Evolutionary conservation across 2,113 vertebrate species (phyloP).

Genomic region (Hippocampus comes): DNA sequence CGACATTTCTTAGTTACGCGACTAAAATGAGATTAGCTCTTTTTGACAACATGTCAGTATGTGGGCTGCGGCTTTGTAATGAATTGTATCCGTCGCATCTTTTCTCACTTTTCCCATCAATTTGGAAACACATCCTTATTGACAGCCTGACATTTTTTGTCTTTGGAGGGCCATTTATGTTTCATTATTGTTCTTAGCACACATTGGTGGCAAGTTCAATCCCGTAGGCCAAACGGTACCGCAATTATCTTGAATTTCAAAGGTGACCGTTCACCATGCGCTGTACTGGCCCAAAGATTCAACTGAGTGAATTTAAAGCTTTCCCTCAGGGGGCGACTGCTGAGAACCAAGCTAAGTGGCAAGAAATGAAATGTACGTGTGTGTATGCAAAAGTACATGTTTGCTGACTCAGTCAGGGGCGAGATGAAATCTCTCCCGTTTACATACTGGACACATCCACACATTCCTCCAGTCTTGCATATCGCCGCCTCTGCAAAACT

Average conservation of each 20-base stretch:
- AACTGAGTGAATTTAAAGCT: constrained; percentile 32
- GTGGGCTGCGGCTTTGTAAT: too few relatives aligned
- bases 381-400: constrained; percentile 23
- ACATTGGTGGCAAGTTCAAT: constrained; percentile 19
- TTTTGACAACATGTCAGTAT: constrained; percentile 10
- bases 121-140: constrained; percentile 45
- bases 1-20: too few relatives aligned
- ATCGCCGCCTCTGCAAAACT: constrained; percentile 11
- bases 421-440: constrained; percentile 43
- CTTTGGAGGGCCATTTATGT: constrained; percentile 27
- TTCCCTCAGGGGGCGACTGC: constrained; percentile 10
- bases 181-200: constrained; percentile 41
- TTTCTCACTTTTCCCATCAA: constrained; percentile 7
- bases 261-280: constrained; percentile 7
- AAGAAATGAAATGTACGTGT: constrained; percentile 11
- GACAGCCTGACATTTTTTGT: constrained; percentile 48
- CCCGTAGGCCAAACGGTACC: constrained; percentile 19
- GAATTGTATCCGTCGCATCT: too few relatives aligned
- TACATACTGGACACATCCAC: constrained; percentile 42
- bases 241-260: constrained; percentile 39
- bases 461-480: constrained; percentile 7
- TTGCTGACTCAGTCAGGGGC: constrained; percentile 48
- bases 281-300: constrained; percentile 33
- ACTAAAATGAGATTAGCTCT: constrained; percentile 20
- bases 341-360: constrained; percentile 20